These are phyloP conservation scores for Suncus etruscus DNA, from an alignment of 2,113 vertebrate species.

Conservation along the genomic window DNA sequence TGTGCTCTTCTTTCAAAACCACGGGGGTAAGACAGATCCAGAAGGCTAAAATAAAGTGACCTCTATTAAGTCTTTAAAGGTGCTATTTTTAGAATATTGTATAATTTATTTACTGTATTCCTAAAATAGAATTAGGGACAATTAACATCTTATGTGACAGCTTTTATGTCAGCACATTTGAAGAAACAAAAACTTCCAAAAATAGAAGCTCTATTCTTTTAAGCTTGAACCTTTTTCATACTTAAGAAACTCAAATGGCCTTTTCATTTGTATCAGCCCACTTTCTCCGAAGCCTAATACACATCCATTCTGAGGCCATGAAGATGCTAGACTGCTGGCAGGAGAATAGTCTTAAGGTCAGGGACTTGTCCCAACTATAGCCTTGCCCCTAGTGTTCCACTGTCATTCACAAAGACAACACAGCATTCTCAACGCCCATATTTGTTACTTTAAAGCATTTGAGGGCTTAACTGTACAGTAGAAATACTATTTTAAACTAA, in stretches of 20 bases:
- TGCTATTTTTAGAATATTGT: slow-evolving; percentile 79
- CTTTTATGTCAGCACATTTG: slow-evolving; percentile 65
- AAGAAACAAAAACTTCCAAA: slow-evolving; percentile 37
- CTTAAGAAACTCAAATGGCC: not conserved
- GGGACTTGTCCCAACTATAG: not conserved
- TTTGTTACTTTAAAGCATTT: slow-evolving; percentile 63
- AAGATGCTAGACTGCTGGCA: not conserved
- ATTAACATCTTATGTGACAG: slow-evolving; percentile 32
- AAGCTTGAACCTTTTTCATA: slow-evolving; percentile 12
- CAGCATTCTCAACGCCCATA: slow-evolving; percentile 17
- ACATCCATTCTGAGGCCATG: not conserved
- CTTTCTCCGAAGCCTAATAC: not conserved
- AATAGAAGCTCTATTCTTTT: slow-evolving; percentile 21
- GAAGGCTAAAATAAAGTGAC: slow-evolving; percentile 72
- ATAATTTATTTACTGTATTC: slow-evolving; percentile 70
- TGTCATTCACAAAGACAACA: not conserved
- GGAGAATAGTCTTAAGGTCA: not conserved
- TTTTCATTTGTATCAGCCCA: not conserved
- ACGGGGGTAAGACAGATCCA: slow-evolving; percentile 58
- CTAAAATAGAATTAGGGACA: slow-evolving; percentile 66
- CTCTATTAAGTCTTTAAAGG: slow-evolving; percentile 71
- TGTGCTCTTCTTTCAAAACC: slow-evolving; percentile 35
- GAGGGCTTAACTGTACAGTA: slow-evolving; percentile 70
- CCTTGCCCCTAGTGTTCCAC: not conserved
- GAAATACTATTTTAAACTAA: slow-evolving; percentile 71